Base-by-base conservation (phyloP, 2,888 invertebrate genomes). In the Pandemis heparana region DNA sequence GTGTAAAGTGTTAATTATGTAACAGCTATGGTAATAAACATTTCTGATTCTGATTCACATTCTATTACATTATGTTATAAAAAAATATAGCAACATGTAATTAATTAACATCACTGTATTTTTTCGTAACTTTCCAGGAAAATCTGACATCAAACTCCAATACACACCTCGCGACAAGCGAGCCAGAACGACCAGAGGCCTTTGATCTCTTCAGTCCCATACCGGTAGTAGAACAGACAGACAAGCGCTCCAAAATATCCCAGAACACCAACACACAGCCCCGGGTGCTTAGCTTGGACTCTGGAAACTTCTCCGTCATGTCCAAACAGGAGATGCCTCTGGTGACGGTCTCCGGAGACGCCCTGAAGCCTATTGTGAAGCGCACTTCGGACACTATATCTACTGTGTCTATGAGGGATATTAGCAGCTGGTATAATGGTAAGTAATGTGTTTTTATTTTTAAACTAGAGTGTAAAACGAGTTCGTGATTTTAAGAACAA, bases 391-490 rank as follows among this genome's bases (percentile, higher is more conserved):
- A 95, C 65, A 94, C 89, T 46, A 92, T 94, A 78, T 92, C 94
- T 1, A 92, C 95, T 43, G 94, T 95, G 18, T 95, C 95, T 16
- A 95, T 95, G 86, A 94, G 95, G 78, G 96, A 96, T 87, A 95
- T 96, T 61, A 96, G 96, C 81, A 95, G 95, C 75, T 96, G 96
- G 96, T 95, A 96, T 84, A 96, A 96, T 94, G 94, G 92, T 91
- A 68, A 63, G 63, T n/a, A n/a, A 32, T 59, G 4, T 48, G 48
- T 1, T 48, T 48, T n/a, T 14, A 5, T 12, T 48, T 14, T 14
- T n/a, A 10, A 12, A 46, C 10, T 46, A 9, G 41, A 41, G 9
- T 41, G 41, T 9, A 41, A 23, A 23, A 23, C 23, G 2, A 23
- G 23, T 23, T 23, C 23, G 23, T 23, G 23, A 23, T 23, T 23